Conservation (phyloP, 2,888 invertebrate species). For the Cyrtodaria siliqua region DNA sequence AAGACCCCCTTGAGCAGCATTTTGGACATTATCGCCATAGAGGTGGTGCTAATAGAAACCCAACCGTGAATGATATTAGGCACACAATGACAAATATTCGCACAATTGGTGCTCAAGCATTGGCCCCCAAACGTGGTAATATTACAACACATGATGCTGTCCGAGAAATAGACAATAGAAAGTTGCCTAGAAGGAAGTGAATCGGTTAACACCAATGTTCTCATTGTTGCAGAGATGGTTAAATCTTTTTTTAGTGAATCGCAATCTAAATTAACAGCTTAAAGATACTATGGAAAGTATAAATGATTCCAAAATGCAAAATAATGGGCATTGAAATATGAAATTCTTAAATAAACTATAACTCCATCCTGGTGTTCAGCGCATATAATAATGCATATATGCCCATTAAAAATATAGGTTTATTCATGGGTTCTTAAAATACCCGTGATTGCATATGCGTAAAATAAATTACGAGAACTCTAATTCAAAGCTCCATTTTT, state of each 20-base stretch:
- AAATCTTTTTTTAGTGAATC: background rate
- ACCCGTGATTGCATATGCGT: no score
- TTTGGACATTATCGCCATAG: constrained; percentile 47
- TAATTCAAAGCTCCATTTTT: no score
- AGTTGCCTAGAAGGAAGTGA: background rate
- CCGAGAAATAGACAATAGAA: background rate
- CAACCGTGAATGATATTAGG: constrained; percentile 41
- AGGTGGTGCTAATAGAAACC: constrained; percentile 41
- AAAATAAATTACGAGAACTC: no score
- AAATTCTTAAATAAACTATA: no score
- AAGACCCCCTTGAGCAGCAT: constrained; percentile 57
- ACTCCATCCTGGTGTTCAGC: no score
- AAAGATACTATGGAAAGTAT: background rate
- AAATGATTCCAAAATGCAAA: background rate
- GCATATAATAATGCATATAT: no score
- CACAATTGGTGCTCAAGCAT: constrained; percentile 31
- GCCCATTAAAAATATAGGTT: no score
- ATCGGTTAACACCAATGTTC: background rate
- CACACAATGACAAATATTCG: constrained; percentile 38
- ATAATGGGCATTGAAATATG: no score
- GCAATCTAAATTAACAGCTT: background rate
- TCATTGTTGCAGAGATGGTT: background rate
- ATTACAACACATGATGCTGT: background rate
- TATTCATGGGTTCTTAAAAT: no score
- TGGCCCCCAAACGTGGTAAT: constrained; percentile 23